Conservation (phyloP, 37 sponge, comb jelly and placozoan species). For the Oscarella lobularis region DNA sequence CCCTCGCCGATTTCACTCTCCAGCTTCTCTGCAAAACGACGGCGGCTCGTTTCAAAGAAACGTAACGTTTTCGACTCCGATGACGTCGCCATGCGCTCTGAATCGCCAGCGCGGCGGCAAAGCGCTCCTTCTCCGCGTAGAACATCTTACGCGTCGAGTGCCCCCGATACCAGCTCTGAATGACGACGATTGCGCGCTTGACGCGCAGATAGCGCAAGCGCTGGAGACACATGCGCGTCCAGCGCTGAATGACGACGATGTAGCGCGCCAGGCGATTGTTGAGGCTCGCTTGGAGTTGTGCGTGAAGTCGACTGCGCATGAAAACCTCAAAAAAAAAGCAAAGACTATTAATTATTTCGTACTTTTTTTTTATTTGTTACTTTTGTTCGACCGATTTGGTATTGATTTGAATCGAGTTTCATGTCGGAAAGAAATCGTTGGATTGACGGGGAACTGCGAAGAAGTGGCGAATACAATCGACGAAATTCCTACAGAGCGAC, state of each 20-base stretch:
- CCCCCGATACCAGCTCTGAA: slow-evolving; percentile 21
- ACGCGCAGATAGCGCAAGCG: slow-evolving; percentile 40
- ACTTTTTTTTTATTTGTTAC: slow-evolving; percentile 5
- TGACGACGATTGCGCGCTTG: slow-evolving; percentile 24
- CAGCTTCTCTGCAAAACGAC: neutral
- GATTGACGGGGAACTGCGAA: slow-evolving; percentile 37
- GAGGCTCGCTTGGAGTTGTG: slow-evolving; percentile 46
- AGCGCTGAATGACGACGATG: slow-evolving; percentile 67
- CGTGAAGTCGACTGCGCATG: slow-evolving; percentile 66
- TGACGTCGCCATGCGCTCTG: slow-evolving; percentile 56
- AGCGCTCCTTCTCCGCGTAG: neutral
- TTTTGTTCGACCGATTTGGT: slow-evolving; percentile 64
- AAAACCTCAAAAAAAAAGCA: slow-evolving; percentile 50
- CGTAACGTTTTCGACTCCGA: neutral
- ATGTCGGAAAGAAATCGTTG: slow-evolving; percentile 17
- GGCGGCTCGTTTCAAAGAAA: neutral
- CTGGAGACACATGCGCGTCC: slow-evolving; percentile 53
- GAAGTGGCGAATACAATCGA: slow-evolving; percentile 65
- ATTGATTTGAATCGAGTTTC: slow-evolving; percentile 27
- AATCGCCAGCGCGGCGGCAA: slow-evolving; percentile 40
- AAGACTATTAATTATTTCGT: neutral
- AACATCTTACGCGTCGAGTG: neutral
- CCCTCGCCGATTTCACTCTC: too few species aligned
- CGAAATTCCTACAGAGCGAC: slow-evolving; percentile 54
- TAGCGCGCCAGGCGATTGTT: slow-evolving; percentile 50